Conservation (phyloP, 2,888 invertebrate genomes). For the Zeuzera pyrina region DNA sequence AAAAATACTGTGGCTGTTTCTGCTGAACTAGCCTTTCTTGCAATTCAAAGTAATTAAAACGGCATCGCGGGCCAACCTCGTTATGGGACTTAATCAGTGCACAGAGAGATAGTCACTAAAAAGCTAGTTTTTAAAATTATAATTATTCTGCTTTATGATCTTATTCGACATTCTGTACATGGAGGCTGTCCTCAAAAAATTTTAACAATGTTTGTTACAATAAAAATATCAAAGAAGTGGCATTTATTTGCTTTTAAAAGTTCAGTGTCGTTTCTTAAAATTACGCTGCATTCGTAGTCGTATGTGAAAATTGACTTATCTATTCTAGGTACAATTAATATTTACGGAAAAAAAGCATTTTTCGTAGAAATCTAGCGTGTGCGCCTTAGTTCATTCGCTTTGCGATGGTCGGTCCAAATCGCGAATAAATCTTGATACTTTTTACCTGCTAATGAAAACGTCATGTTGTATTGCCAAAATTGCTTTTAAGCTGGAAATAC, state of each 20-base stretch:
- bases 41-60: slow-evolving; percentile 50
- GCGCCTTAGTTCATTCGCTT: slow-evolving; percentile 27
- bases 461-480: slow-evolving; percentile 18
- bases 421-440: slow-evolving; percentile 16
- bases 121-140: slow-evolving; percentile 31
- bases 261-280: no score
- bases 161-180: slow-evolving; percentile 18
- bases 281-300: no score
- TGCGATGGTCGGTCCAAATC: slow-evolving; percentile 27
- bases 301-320: no score
- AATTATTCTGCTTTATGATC: slow-evolving; percentile 38
- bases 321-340: no score
- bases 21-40: slow-evolving; percentile 19
- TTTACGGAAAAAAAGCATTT: no score
- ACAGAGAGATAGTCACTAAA: slow-evolving; percentile 52
- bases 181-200: no score
- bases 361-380: no score
- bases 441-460: slow-evolving; percentile 24
- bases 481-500: slow-evolving; percentile 26
- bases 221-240: no score
- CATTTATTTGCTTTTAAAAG: no score
- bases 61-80: slow-evolving; percentile 50
- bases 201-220: no score
- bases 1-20: slow-evolving; percentile 19
- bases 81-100: slow-evolving; percentile 59